These are phyloP conservation scores for Drosophila malerkotliana DNA, from an alignment of 1,140 invertebrate genomes.

Conservation along the genomic window DNA sequence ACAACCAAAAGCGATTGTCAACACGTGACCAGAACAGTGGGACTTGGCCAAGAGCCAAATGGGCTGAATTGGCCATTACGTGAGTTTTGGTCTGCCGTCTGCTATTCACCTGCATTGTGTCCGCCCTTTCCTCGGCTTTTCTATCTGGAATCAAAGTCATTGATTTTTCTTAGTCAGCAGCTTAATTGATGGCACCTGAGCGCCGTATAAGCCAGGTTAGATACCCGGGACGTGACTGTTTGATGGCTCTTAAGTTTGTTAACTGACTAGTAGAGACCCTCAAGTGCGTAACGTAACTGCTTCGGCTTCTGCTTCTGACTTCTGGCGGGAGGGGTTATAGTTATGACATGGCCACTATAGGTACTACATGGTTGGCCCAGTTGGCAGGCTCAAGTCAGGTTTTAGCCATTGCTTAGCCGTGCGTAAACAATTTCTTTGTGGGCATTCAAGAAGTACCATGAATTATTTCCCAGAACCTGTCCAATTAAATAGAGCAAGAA, in stretches of 20 bases:
- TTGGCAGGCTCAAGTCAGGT: conserved; percentile 12
- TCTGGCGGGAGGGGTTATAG: background rate
- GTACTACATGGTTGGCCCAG: conserved; percentile 27
- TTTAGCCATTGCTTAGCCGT: conserved; percentile 35
- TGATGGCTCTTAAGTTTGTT: conserved; percentile 32
- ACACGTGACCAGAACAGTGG: conserved; percentile 49
- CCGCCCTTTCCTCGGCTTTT: background rate
- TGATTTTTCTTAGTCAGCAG: conserved; percentile 59
- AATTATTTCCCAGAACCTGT: conserved; percentile 59
- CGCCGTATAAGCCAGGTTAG: conserved; percentile 12
- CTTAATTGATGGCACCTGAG: conserved; percentile 43
- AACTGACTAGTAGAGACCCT: conserved; percentile 28
- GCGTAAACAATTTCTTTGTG: conserved; percentile 46
- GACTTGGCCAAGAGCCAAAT: conserved; percentile 63
- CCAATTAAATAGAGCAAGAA: conserved; percentile 72
- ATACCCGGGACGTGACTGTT: conserved; percentile 62
- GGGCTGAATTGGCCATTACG: conserved; percentile 61
- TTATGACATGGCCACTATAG: conserved; percentile 22
- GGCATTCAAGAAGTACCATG: conserved; percentile 1
- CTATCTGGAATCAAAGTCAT: conserved; percentile 59
- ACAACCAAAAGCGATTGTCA: conserved; percentile 37
- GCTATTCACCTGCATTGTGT: conserved; percentile 43
- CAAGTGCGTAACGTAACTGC: conserved; percentile 52
- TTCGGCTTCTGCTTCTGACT: conserved; percentile 5
- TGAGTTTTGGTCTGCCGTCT: conserved; percentile 21